These are phyloP conservation scores for Luperina testacea DNA, from an alignment of 2,888 invertebrate species.

Conservation along the genomic window DNA sequence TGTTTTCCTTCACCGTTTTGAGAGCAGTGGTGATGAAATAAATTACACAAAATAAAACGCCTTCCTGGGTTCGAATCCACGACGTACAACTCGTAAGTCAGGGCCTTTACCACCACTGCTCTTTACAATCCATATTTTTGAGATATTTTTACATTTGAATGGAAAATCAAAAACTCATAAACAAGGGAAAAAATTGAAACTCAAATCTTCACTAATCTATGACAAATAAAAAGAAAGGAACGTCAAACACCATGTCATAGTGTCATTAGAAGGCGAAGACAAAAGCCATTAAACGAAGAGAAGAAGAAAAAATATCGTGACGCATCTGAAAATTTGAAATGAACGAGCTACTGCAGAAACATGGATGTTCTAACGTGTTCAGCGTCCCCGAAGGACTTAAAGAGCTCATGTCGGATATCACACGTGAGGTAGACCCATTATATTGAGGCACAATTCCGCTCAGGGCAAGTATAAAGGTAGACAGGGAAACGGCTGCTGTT, in stretches of 20 bases:
- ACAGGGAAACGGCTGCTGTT: background rate
- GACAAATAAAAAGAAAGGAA: constrained; percentile 13
- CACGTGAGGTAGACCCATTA: constrained; percentile 91
- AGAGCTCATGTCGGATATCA: constrained; percentile 93
- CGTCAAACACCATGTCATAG: background rate
- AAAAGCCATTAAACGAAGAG: background rate
- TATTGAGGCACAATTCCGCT: background rate
- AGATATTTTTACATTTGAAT: background rate
- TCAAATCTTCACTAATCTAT: background rate
- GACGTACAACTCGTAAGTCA: background rate
- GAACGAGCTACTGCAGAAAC: constrained; percentile 86
- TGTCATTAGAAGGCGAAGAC: background rate
- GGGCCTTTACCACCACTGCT: background rate
- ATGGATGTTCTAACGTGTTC: constrained; percentile 85
- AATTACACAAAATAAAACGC: background rate
- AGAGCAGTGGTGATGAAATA: background rate
- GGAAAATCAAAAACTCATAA: background rate
- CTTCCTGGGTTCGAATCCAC: no score
- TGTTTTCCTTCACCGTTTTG: background rate
- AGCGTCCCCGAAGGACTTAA: constrained; percentile 92
- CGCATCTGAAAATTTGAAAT: constrained; percentile 65
- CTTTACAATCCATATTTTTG: background rate
- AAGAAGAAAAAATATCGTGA: background rate
- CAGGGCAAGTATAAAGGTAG: background rate
- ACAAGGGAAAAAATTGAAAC: no score